Percentiles rank a stretch among this genome's conserved stretches.
Conservation (phyloP, 1,140 invertebrate genomes). For the Drosophila orosa region DNA sequence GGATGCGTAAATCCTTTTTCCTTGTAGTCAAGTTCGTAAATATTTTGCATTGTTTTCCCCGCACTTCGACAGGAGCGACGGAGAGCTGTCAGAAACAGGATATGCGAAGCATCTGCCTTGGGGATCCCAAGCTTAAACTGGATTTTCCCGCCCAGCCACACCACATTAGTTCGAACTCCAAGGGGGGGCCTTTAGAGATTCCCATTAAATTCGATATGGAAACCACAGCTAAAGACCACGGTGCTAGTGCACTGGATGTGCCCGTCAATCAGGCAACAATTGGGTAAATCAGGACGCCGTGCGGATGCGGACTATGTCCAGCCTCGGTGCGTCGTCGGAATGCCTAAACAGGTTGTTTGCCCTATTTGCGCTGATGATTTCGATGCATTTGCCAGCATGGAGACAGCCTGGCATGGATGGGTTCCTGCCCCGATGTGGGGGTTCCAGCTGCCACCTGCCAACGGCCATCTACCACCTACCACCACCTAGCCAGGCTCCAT, state of each 20-base stretch:
- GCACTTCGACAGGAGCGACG: not conserved
- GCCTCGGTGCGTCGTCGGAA: constrained; percentile 18
- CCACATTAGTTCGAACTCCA: constrained; percentile 13
- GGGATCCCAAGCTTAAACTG: not conserved
- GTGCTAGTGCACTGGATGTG: constrained; percentile 30
- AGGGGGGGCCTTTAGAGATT: not conserved
- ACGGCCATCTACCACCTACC: not conserved
- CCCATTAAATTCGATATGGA: constrained; percentile 33
- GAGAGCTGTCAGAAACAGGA: constrained; percentile 27
- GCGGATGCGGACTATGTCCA: constrained; percentile 6
- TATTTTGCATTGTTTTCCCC: not conserved
- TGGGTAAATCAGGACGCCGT: constrained; percentile 35
- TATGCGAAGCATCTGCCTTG: not conserved
- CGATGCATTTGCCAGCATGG: constrained; percentile 30
- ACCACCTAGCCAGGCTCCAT: constrained; percentile 19
- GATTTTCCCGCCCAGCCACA: not conserved
- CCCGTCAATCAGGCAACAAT: constrained; percentile 49
- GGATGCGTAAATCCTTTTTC: not conserved
- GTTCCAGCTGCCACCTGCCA: not conserved
- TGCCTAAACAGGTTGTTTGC: constrained; percentile 46
- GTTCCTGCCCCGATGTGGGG: not conserved
- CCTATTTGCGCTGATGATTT: constrained; percentile 42
- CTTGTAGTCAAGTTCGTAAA: not conserved
- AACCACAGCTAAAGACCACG: constrained; percentile 31
- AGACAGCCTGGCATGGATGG: constrained; percentile 8